phyloP scores from a whole-genome alignment of 2,888 invertebrate genomes.

The Clunio marinus region DNA sequence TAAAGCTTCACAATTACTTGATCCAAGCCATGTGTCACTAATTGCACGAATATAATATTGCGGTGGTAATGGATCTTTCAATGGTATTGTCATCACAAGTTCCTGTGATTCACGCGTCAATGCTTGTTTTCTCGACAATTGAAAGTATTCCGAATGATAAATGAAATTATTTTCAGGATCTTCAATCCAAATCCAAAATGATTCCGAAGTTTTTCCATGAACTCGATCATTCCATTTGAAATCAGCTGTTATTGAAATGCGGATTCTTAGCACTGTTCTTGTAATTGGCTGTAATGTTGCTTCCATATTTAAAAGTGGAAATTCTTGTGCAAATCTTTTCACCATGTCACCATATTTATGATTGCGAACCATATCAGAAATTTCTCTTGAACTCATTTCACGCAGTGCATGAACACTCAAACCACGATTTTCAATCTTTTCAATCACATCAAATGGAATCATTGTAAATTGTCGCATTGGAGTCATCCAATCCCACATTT shows the following conservation, averaged over 20 bases:
- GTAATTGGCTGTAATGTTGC: slow-evolving; percentile 93
- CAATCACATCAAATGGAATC: slow-evolving; percentile 70
- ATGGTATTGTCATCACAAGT: slow-evolving; percentile 90
- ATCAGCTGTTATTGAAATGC: slow-evolving; percentile 71
- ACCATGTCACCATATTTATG: slow-evolving; percentile 69
- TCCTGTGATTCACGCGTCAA: slow-evolving; percentile 70
- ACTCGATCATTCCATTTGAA: slow-evolving; percentile 81
- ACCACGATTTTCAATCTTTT: slow-evolving; percentile 74
- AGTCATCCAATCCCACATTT: slow-evolving; percentile 82
- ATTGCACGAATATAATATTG: slow-evolving; percentile 86
- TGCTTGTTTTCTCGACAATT: slow-evolving; percentile 56
- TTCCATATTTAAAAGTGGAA: slow-evolving; percentile 80
- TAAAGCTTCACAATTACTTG: slow-evolving; percentile 58
- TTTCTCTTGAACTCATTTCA: slow-evolving; percentile 83
- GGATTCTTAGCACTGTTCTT: slow-evolving; percentile 79
- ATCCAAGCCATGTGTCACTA: slow-evolving; percentile 72
- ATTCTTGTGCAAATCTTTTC: slow-evolving; percentile 77
- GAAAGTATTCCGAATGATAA: slow-evolving; percentile 92
- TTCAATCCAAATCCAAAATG: slow-evolving; percentile 98
- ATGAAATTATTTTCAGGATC: slow-evolving; percentile 91
- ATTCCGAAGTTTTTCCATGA: slow-evolving; percentile 81
- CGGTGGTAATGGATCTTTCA: slow-evolving; percentile 82
- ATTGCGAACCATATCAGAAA: slow-evolving; percentile 76
- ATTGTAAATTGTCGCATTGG: slow-evolving; percentile 81
- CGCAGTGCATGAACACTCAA: slow-evolving; percentile 71